Base-by-base conservation (phyloP, 2,797 vertebrate genomes). In the Peromyscus melanophrys region DNA sequence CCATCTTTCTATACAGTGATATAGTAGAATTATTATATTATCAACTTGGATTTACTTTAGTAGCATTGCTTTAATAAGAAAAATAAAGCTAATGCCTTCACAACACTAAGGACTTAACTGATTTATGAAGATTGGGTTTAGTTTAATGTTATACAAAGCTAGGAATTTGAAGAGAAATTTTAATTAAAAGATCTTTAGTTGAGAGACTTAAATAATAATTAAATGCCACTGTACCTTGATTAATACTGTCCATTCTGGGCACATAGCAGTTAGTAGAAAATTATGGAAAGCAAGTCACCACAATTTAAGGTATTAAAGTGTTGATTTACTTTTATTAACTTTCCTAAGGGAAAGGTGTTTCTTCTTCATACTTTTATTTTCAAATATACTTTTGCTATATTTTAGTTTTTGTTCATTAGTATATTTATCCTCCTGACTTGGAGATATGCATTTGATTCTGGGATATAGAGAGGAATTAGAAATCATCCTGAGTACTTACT, bases 81-180 rank as follows among this genome's bases (percentile, higher is more conserved):
- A 96, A 93, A 95, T 97, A 31, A 75, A 71, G 52, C 46, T 37
- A 94, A 46, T 86, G 77, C 92, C 16, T 97, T 97, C 89, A 84
- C 88, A 61, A 86, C 88, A 83, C n/a, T 37, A 90, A 95, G 65
- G 43, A 77, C 10, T 83, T 55, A 96, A 82, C 19, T 96, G 52
- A 94, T 96, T 93, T 95, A 40, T 95, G 83, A 95, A 94, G 80
- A 93, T 93, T 96, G 43, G 46, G 27, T 97, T 97, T 96, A 96
- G 4, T 80, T 86, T 75, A 94, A 4, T 95, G 55, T 95, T 96
- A 77, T 17, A 9, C 34, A 97, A 96, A 55, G 65, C 77, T 78
- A 59, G 63, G 52, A 55, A 96, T 57, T 96, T 92, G 93, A 95
- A 89, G 92, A 88, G 86, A 90, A 65, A 43, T 96, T 97, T 86